Evolutionary conservation across 2,888 invertebrate species (phyloP), one percentile per base, ranked within the genome.

Genomic region (Tromatobia lineatoria): DNA sequence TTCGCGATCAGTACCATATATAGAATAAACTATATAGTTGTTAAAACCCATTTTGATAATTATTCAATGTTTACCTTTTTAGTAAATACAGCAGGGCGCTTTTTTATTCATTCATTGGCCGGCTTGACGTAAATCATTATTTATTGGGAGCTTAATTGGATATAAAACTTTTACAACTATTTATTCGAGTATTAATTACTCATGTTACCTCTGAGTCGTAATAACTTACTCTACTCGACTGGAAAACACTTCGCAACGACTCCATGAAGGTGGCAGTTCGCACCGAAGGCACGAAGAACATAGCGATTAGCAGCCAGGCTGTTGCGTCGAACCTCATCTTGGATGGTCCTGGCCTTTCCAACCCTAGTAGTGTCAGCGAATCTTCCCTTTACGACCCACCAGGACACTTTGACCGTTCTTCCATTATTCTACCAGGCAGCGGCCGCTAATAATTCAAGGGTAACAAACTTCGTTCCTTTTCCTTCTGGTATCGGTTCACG

Each of bases 221-320:
- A 85, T 85, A 67, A 89, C 90, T 91, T 71, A 91, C 90, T 87
- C 76, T 89, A 34, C 88, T 88, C n/a, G 75, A 77, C 57, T 85
- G 82, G 45, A 91, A 83, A 15, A 90, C 20, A n/a, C 57, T 86
- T 13, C 80, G 81, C 64, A 91, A 15, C 8, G 88, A 73, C 11
- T 90, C 90, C 86, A 80, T 83, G 54, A 91, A 87, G 7, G 86
- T 77, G 20, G 64, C 70, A 6, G 82, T 82, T 25, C 47, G 69
- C 15, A 85, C 77, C 1, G 67, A 8, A 13, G 85, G 84, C 47
- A 85, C 59, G n/a, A 82, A 42, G 34, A 81, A 71, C 45, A 59
- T 71, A 3, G 87, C 20, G 67, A 87, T 70, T 18, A 88, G 15
- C 11, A 86, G 38, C 1, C 85, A 57, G 15, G 38, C 57, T 11